Evolutionary conservation across 2,113 vertebrate species (phyloP).

Genomic region (Nestor notabilis): DNA sequence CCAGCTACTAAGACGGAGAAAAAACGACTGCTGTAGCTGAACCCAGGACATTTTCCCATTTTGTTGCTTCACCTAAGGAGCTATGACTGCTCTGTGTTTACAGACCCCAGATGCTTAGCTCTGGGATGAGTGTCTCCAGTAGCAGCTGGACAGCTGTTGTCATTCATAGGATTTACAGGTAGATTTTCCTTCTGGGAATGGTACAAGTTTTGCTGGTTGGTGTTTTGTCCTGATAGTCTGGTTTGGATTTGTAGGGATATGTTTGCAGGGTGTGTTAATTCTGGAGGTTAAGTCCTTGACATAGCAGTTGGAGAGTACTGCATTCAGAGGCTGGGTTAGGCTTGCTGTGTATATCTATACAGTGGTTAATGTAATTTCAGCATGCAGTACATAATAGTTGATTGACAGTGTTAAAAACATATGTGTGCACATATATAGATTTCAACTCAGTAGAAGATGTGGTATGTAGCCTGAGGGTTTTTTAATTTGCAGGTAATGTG

Average conservation of each 20-base stretch:
- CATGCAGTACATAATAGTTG: background rate
- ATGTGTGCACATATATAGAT: background rate
- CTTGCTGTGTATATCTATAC: background rate
- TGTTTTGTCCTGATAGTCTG: slow-evolving; percentile 22
- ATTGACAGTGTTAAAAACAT: background rate
- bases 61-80: background rate
- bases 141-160: slow-evolving; percentile 1
- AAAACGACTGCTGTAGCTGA: no score
- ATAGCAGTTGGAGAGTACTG: background rate
- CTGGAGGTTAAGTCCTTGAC: background rate
- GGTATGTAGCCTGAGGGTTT: background rate
- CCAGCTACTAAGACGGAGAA: no score
- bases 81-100: background rate
- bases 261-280: background rate
- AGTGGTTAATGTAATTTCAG: background rate
- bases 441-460: background rate
- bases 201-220: background rate
- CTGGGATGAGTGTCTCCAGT: background rate
- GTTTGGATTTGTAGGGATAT: background rate
- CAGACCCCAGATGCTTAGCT: background rate
- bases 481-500: background rate
- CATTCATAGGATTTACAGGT: background rate
- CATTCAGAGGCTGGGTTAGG: background rate
- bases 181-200: background rate
- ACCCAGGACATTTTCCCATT: no score